phyloP scores from a whole-genome alignment of 2,113 vertebrate species.

The Clarias gariepinus region DNA sequence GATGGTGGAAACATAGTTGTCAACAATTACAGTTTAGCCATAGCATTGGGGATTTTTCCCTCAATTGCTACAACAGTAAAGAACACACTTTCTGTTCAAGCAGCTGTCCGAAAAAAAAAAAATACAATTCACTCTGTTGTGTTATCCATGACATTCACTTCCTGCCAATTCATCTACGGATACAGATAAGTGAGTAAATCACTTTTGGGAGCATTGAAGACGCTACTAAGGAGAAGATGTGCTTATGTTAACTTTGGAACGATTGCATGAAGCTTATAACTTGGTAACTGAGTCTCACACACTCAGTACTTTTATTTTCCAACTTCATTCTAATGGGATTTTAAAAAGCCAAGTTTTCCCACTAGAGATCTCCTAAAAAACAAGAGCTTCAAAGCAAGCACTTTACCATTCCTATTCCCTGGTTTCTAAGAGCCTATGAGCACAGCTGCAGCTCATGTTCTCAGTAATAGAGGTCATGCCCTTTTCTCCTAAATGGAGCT shows the following conservation, averaged over 20 bases:
- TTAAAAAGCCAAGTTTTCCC: neutral
- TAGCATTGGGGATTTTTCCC: neutral
- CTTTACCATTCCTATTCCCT: neutral
- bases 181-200: neutral
- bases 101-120: neutral
- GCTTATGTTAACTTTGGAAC: too few relatives aligned
- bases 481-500: slow-evolving; percentile 16
- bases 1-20: neutral
- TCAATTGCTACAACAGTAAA: neutral
- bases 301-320: neutral
- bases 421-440: neutral
- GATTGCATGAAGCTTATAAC: too few relatives aligned
- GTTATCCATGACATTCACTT: neutral
- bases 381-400: neutral
- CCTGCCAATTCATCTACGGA: neutral
- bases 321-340: neutral
- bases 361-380: neutral
- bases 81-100: neutral
- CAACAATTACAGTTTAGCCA: neutral
- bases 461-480: slow-evolving; percentile 37
- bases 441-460: neutral
- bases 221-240: neutral
- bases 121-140: neutral
- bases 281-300: too few relatives aligned
- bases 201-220: neutral